A percentile compares a stretch with the other conserved stretches of the same genome.
Conservation (phyloP, 2,797 vertebrate genomes). For the Peromyscus melanophrys region DNA sequence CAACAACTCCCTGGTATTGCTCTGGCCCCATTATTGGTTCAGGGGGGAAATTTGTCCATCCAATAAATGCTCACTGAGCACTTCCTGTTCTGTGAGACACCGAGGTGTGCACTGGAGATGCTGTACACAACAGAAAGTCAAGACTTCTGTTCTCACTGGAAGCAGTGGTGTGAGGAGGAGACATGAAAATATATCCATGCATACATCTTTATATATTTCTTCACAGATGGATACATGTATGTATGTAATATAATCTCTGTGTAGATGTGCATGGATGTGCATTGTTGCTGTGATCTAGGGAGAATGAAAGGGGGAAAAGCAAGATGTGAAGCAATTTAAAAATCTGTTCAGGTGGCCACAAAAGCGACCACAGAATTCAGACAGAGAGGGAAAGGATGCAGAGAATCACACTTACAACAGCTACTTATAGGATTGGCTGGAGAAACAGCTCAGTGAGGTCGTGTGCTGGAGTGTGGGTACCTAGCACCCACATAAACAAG, state of each 20-base stretch:
- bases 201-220: background rate
- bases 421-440: background rate
- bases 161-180: background rate
- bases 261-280: background rate
- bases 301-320: background rate
- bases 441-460: background rate
- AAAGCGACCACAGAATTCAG: background rate
- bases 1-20: too few species aligned
- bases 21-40: background rate
- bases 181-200: background rate
- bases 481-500: background rate
- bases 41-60: background rate
- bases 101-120: background rate
- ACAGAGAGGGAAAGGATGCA: background rate
- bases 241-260: background rate
- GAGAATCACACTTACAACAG: background rate
- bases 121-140: background rate
- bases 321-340: background rate
- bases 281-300: background rate
- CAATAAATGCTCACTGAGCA: background rate
- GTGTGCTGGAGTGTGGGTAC: background rate
- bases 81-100: background rate
- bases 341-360: background rate
- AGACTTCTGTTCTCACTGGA: background rate
- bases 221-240: background rate